Evolutionary conservation across 2,797 vertebrate genomes (phyloP).

Genomic region (Leptoclinus maculatus): DNA sequence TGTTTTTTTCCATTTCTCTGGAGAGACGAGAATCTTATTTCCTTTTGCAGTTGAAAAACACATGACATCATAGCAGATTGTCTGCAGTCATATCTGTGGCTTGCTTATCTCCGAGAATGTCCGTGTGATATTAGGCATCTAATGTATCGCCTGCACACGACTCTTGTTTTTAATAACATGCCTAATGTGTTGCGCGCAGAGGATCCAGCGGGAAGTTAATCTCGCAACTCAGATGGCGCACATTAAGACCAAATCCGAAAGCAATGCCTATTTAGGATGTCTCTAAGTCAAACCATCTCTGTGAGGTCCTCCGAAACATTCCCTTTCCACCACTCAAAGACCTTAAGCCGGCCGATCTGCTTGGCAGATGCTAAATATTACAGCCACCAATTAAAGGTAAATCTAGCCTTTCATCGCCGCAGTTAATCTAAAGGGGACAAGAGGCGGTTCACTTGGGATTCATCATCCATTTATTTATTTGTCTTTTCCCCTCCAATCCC

Average conservation of each 20-base stretch:
- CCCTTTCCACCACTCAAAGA: conserved; percentile 66
- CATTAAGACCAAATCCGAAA: conserved; percentile 72
- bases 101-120: conserved; percentile 57
- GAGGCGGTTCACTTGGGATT: conserved; percentile 67
- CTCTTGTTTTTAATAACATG: conserved; percentile 61
- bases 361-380: conserved; percentile 80
- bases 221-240: conserved; percentile 73
- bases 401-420: conserved; percentile 74
- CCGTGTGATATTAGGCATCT: conserved; percentile 49
- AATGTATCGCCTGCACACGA: conserved; percentile 42
- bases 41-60: conserved; percentile 68
- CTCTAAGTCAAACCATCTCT: conserved; percentile 75
- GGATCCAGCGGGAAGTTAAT: conserved; percentile 53
- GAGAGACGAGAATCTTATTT: conserved; percentile 63
- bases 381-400: conserved; percentile 80
- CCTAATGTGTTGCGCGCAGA: conserved; percentile 51
- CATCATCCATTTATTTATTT: conserved; percentile 76
- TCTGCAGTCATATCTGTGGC: conserved; percentile 54
- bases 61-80: conserved; percentile 63
- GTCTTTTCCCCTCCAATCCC: conserved; percentile 52
- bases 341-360: conserved; percentile 75
- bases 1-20: conserved; percentile 62
- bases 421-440: conserved; percentile 73
- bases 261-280: conserved; percentile 76
- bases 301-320: conserved; percentile 70